Base-by-base conservation (phyloP, 2,888 invertebrate species). In the Melieria picta region DNA sequence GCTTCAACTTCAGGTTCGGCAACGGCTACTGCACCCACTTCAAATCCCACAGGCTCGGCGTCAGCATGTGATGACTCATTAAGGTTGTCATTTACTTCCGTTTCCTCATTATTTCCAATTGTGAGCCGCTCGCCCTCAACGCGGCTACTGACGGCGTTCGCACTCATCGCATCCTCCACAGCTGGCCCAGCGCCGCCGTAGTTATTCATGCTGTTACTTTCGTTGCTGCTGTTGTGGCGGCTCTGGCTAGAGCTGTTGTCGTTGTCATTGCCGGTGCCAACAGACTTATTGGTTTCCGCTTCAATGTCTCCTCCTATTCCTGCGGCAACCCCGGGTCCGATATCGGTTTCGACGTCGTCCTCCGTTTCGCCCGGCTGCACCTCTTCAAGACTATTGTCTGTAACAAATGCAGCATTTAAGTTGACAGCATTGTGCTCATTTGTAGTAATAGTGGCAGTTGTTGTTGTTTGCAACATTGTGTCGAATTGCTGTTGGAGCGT, bases 21-120 rank as follows among this genome's bases (percentile, higher is more conserved):
- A n/a, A 4, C 75, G 13, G 69, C 43, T 43, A 69, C 74, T 55
- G 62, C 62, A 66, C 61, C 65, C 43, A 66, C 50, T 30, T 63
- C 30, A 16, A 43, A 47, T 65, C 62, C 30, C 30, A 30, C 30
- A 48, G 16, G 62, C 10, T 65, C 69, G 43, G 75, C 74, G 58
- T 71, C 74, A 67, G 73, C 65, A 73, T 72, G 67, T 72, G 73
- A 75, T 72, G 77, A 76, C 79, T 79, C 81, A 79, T 79, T 82
- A 79, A 79, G 77, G 76, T 79, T 79, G 79, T 79, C 79, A 78
- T 76, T 79, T 74, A 71, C 75, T 81, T 80, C 81, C 78, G 79
- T 74, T 79, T 80, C 78, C 79, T 81, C 79, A 82, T 82, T 80
- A 82, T 79, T 79, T 78, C 77, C 77, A 79, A 79, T 71, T 71